These are phyloP conservation scores for Uria aalge DNA, from an alignment of 2,113 vertebrate genomes.

Conservation along the genomic window DNA sequence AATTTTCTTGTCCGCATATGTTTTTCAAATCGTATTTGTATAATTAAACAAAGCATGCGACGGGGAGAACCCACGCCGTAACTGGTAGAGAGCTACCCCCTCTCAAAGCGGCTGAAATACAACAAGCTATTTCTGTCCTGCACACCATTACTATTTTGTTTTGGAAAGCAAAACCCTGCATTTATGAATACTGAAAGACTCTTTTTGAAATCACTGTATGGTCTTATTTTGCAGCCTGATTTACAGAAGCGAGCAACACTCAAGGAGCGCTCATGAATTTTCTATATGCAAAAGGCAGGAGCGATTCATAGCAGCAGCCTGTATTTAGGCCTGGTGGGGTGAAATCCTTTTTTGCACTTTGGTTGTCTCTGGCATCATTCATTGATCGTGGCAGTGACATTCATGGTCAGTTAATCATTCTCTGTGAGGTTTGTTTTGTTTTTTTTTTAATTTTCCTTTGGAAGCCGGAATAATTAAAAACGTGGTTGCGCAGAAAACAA, in stretches of 20 bases:
- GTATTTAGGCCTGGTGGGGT: neutral
- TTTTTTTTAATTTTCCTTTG: neutral
- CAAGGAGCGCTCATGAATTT: constrained; percentile 30
- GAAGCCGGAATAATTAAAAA: neutral
- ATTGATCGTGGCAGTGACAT: neutral
- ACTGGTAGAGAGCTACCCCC: neutral
- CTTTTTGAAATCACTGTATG: constrained; percentile 27
- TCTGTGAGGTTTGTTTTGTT: neutral
- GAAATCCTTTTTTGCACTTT: neutral
- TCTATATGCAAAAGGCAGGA: neutral
- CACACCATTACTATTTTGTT: constrained; percentile 1
- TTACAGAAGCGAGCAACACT: neutral
- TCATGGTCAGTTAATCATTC: neutral
- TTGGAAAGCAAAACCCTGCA: neutral
- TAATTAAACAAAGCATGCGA: constrained; percentile 54
- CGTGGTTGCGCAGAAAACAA: neutral
- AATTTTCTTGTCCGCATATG: constrained; percentile 42
- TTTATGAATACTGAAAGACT: constrained; percentile 52
- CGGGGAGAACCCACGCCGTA: neutral
- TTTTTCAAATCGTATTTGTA: constrained; percentile 53
- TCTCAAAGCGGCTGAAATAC: neutral
- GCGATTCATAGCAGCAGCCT: neutral
- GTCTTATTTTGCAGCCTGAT: constrained; percentile 4
- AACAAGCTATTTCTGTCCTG: constrained; percentile 25
- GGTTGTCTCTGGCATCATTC: neutral